Percentiles rank a stretch among this genome's conserved stretches.
phyloP scores from a whole-genome alignment of 2,113 vertebrate species.

The Pagrus major region DNA sequence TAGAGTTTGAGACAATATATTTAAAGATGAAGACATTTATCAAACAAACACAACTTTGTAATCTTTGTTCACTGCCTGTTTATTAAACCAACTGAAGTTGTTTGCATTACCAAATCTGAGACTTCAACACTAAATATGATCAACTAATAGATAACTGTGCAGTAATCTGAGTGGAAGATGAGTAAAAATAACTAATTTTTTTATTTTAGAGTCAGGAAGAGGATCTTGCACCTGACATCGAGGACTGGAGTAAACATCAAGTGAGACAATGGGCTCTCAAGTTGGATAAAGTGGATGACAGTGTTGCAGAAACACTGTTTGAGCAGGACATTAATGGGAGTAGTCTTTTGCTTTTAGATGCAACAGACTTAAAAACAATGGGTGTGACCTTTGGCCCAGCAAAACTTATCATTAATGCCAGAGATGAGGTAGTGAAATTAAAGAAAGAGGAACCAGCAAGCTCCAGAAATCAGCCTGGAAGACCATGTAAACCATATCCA shows the following conservation, averaged over 20 bases:
- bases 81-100: background rate
- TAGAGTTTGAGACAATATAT: too few species aligned
- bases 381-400: conserved; percentile 69
- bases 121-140: too few species aligned
- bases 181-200: background rate
- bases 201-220: conserved; percentile 42
- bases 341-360: conserved; percentile 65
- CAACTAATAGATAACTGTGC: background rate
- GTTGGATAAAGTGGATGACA: conserved; percentile 47
- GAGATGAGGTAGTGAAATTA: conserved; percentile 63
- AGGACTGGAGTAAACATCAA: conserved; percentile 74
- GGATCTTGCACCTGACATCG: conserved; percentile 58
- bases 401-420: conserved; percentile 64
- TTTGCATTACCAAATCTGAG: background rate
- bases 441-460: conserved; percentile 35
- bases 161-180: background rate
- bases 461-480: conserved; percentile 11
- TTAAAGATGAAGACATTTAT: background rate
- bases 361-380: conserved; percentile 30
- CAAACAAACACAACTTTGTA: background rate
- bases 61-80: background rate
- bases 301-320: conserved; percentile 61
- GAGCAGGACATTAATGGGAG: conserved; percentile 63
- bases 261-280: conserved; percentile 69
- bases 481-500: conserved; percentile 74